Evolutionary conservation across 2,113 vertebrate genomes (phyloP).

Genomic region (Apeltes quadracus): DNA sequence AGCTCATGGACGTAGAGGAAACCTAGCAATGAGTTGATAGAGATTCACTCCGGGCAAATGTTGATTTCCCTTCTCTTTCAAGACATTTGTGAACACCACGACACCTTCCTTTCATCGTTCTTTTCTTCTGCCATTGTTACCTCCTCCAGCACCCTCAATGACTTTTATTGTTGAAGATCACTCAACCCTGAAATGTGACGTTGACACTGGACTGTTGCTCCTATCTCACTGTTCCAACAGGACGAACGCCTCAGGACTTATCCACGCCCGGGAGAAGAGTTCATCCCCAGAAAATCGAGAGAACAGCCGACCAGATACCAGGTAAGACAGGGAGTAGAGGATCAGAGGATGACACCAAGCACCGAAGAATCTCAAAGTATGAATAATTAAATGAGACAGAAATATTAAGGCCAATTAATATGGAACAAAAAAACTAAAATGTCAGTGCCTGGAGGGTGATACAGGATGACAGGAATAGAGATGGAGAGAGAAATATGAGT

Average conservation of each 20-base stretch:
- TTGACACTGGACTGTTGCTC: slow-evolving; percentile 31
- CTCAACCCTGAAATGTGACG: slow-evolving; percentile 36
- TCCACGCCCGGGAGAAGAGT: slow-evolving; percentile 84
- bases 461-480: slow-evolving; percentile 2
- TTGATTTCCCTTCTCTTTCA: slow-evolving; percentile 8
- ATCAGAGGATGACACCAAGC: neutral
- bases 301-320: slow-evolving; percentile 94
- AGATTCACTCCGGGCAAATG: slow-evolving; percentile 15
- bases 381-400: slow-evolving; percentile 13
- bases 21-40: slow-evolving; percentile 20
- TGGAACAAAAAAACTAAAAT: slow-evolving; percentile 1
- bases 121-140: slow-evolving; percentile 7
- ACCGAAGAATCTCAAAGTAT: neutral
- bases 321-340: slow-evolving; percentile 76
- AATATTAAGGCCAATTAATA: slow-evolving; percentile 1
- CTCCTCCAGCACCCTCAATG: slow-evolving; percentile 8
- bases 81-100: neutral
- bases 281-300: slow-evolving; percentile 85
- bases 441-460: slow-evolving; percentile 4
- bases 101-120: slow-evolving; percentile 7
- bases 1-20: slow-evolving; percentile 17
- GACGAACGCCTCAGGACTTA: slow-evolving; percentile 86
- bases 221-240: slow-evolving; percentile 71
- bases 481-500: slow-evolving; percentile 1
- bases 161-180: slow-evolving; percentile 6